Percentiles rank a stretch among this genome's conserved stretches.
Evolutionary conservation across 2,888 invertebrate genomes (phyloP).

Genomic region (Xestia xanthographa): DNA sequence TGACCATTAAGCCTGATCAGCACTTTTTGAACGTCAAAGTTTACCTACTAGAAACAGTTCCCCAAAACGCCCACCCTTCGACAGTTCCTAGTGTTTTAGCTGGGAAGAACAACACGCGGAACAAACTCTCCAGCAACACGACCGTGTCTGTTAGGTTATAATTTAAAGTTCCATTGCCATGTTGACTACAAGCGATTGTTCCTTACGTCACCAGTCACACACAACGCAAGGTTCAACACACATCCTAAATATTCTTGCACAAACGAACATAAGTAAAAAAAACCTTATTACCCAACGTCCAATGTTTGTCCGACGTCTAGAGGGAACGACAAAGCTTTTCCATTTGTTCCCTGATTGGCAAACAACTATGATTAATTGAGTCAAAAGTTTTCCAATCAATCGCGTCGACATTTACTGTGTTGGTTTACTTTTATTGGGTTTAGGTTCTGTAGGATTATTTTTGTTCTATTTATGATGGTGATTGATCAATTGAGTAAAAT

Average conservation of each 20-base stretch:
- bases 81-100: too few species aligned
- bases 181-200: not conserved
- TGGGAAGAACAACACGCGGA: too few species aligned
- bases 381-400: constrained; percentile 50
- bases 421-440: constrained; percentile 9
- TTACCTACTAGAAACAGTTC: too few species aligned
- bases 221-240: not conserved
- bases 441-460: not conserved
- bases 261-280: not conserved
- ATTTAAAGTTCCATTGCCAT: not conserved
- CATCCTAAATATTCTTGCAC: not conserved
- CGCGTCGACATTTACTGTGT: constrained; percentile 1
- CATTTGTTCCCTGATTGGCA: constrained; percentile 25
- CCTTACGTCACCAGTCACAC: not conserved
- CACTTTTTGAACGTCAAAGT: too few species aligned
- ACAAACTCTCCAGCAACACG: too few species aligned
- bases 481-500: not conserved
- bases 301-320: constrained; percentile 11
- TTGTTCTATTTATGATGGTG: not conserved
- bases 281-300: not conserved
- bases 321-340: constrained; percentile 14
- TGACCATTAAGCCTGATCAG: too few species aligned
- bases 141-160: too few species aligned
- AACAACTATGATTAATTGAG: constrained; percentile 52
- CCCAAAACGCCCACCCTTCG: too few species aligned